A percentile compares a stretch with the other conserved stretches of the same genome.
These are phyloP conservation scores for Meganola albula DNA, from an alignment of 2,888 invertebrate species.

Conservation along the genomic window DNA sequence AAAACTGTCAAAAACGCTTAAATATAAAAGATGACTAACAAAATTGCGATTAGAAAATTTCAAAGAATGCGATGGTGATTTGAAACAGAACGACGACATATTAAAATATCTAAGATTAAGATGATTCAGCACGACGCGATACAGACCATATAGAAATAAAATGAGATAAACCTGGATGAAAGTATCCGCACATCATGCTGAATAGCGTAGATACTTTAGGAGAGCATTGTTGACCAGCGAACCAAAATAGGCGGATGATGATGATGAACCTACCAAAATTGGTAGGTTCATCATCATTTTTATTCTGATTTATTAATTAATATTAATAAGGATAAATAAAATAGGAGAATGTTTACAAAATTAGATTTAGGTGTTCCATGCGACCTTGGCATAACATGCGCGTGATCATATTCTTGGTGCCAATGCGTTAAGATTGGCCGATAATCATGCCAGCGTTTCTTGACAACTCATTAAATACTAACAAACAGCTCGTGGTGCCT, in stretches of 20 bases:
- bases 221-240: too few species aligned
- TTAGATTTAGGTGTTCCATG: constrained; percentile 19
- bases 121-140: neutral
- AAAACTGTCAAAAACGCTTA: neutral
- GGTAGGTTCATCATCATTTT: too few species aligned
- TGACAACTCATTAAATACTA: too few species aligned
- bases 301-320: neutral
- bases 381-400: constrained; percentile 32
- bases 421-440: constrained; percentile 36
- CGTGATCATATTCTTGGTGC: constrained; percentile 32
- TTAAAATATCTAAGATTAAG: neutral
- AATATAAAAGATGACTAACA: neutral
- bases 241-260: too few species aligned
- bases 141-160: too few species aligned
- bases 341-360: constrained; percentile 8
- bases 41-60: too few species aligned
- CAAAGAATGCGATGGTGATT: neutral
- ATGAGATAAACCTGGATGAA: too few species aligned
- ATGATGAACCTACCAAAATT: too few species aligned
- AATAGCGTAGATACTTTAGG: too few species aligned
- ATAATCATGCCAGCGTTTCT: too few species aligned
- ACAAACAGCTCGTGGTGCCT: too few species aligned
- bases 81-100: neutral
- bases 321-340: neutral
- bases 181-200: too few species aligned